Percentiles rank a stretch among this genome's conserved stretches.
Conservation (phyloP, 1,140 invertebrate species). For the Bombus polaris region DNA sequence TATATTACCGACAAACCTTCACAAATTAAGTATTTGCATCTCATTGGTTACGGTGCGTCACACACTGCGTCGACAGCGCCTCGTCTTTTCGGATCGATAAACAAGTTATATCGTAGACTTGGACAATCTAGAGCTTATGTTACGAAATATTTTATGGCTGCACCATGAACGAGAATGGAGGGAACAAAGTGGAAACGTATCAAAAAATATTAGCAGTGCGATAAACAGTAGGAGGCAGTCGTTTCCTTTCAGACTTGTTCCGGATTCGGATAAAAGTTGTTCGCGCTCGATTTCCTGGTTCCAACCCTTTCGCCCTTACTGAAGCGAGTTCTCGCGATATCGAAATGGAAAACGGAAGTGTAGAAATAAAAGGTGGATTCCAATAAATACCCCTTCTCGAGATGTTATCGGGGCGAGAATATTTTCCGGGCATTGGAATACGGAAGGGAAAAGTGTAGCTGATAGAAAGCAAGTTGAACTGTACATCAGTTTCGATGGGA, state of each 20-base stretch:
- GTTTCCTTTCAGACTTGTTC: not conserved
- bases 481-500: constrained; percentile 7
- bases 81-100: not conserved
- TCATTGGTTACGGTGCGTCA: not conserved
- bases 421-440: not conserved
- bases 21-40: constrained; percentile 16
- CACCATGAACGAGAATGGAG: not conserved
- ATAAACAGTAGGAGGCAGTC: not conserved
- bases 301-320: not conserved
- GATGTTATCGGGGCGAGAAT: constrained; percentile 5
- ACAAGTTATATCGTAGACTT: not conserved
- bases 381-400: constrained; percentile 15
- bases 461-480: constrained; percentile 49
- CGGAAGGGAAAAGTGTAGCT: constrained; percentile 14
- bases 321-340: not conserved
- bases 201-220: constrained; percentile 1
- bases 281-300: not conserved
- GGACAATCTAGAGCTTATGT: not conserved
- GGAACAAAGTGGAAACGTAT: not conserved
- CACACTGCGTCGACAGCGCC: not conserved
- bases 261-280: constrained; percentile 22
- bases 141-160: not conserved
- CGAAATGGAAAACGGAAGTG: not conserved
- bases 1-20: not conserved
- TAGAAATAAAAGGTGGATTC: constrained; percentile 13